Base-by-base conservation (phyloP, 2,113 vertebrate species). In the Elgaria multicarinata region DNA sequence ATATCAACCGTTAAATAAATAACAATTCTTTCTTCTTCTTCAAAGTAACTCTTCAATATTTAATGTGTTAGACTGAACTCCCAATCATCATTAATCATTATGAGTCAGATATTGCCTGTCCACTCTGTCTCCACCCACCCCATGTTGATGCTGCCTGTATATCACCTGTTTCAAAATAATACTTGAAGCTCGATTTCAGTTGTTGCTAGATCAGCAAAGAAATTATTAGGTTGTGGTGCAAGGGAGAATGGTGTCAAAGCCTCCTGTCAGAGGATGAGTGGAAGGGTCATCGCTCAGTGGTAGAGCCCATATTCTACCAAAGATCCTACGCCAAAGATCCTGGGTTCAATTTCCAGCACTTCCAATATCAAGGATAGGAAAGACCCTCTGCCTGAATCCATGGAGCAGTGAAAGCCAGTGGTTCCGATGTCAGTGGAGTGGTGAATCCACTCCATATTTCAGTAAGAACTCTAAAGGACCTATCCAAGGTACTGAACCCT, bases 1-100 rank as follows among this genome's bases (percentile, higher is more conserved):
- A 85, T 85, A 58, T 53, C 69, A 55, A 26, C 83, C n/a, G n/a
- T 72, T 85, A 85, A 85, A 85, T 72, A 74, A 85, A 85, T 74
- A 55, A 85, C 46, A 2, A 53, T 85, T 85, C 67, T 69, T 85
- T 33, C 44, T 62, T 12, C 42, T 69, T 28, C 33, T 46, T 85
- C 66, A 55, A n/a, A n/a, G 67, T 72, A 74, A 39, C 46, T 55
- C 33, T 55, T 85, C 24, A 72, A 85, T 74, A 55, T 74, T 85
- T 85, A 53, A 85, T 72, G n/a, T 28, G 44, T 55, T 53, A 74
- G 67, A 85, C n/a, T 85, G 83, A 85, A 74, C 33, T 85, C n/a
- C 69, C 50, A 2, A 55, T 55, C 50, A 74, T 39, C 55, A 39
- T 72, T 74, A 50, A 55, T 55, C 46, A 36, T 22, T 36, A 22